Base-by-base conservation (phyloP, 2,113 vertebrate genomes). In the Chelonoidis abingdonii region DNA sequence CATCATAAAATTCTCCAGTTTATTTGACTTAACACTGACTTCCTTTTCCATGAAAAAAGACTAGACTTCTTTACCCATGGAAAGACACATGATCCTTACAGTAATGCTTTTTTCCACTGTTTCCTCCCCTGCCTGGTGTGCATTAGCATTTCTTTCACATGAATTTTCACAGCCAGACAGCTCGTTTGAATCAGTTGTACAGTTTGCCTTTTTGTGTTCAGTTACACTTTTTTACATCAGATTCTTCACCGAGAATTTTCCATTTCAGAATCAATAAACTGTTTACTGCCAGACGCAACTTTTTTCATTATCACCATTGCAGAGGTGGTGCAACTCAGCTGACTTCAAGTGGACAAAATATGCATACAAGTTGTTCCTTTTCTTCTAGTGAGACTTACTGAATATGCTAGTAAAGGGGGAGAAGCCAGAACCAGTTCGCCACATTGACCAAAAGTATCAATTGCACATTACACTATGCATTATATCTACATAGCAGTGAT, bases 151-250 rank as follows among this genome's bases (percentile, higher is more conserved):
- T 95, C 79, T 90, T 95, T 95, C 91, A 89, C 92, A 85, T 81
- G 31, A 89, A 31, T 38, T 47, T 95, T 95, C 95, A 59, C 91
- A 86, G 95, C 38, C 91, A 91, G 86, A 2, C 59, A 90, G 88
- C 75, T 94, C 91, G 83, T 94, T 79, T 83, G 79, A 88, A 96
- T 89, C 41, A 29, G 87, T 87, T 78, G 88, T 85, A 88, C 84
- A 89, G 94, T 80, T 95, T 95, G 83, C 86, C 91, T 88, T 90
- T 91, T 92, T 82, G 92, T 97, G 93, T 59, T 96, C 78, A 80
- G 83, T 56, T 96, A 92, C 94, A 72, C 19, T 22, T 93, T 95
- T 91, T 92, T 82, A 93, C 91, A 97, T 93, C 95, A 92, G 90
- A 76, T 96, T 95, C 94, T 85, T 89, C 89, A 88, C 83, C 44